Conservation (phyloP, 2,797 vertebrate species). For the Smutsia gigantea region DNA sequence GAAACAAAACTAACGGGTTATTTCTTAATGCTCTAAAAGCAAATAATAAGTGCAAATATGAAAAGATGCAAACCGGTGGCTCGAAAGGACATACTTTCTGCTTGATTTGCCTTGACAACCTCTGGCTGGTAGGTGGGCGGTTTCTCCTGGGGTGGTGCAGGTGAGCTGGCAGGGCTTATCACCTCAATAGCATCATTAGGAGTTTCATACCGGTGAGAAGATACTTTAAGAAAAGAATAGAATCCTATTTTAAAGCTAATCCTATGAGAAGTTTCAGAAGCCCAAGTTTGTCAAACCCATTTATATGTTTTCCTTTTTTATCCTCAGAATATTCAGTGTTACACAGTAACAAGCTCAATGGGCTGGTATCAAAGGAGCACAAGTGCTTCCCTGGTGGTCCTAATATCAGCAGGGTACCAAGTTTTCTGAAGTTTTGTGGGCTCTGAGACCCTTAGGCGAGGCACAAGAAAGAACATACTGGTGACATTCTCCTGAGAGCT, state of each 20-base stretch:
- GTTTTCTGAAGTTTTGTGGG: neutral
- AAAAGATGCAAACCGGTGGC: neutral
- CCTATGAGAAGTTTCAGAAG: constrained; percentile 11
- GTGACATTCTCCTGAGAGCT: constrained; percentile 6
- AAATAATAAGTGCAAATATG: constrained; percentile 32
- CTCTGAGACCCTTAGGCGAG: neutral
- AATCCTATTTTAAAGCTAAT: constrained; percentile 69
- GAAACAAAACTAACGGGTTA: neutral
- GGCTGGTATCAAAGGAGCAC: neutral
- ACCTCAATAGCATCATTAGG: constrained; percentile 95
- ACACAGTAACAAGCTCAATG: neutral
- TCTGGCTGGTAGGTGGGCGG: constrained; percentile 90
- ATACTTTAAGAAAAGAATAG: constrained; percentile 86
- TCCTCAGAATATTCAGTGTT: neutral
- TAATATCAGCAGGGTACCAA: neutral
- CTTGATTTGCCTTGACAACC: constrained; percentile 87
- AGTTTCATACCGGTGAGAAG: constrained; percentile 95
- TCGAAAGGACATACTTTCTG: constrained; percentile 88
- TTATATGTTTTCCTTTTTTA: constrained; percentile 41
- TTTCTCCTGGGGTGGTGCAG: constrained; percentile 93
- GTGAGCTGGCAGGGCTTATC: constrained; percentile 97
- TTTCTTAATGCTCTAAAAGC: neutral
- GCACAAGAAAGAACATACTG: neutral
- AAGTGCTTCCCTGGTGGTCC: neutral
- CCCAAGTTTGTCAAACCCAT: constrained; percentile 57